Evolutionary conservation across 2,113 vertebrate genomes (phyloP), one percentile per base, ranked within the genome.

Genomic region (Psettodes erumei): DNA sequence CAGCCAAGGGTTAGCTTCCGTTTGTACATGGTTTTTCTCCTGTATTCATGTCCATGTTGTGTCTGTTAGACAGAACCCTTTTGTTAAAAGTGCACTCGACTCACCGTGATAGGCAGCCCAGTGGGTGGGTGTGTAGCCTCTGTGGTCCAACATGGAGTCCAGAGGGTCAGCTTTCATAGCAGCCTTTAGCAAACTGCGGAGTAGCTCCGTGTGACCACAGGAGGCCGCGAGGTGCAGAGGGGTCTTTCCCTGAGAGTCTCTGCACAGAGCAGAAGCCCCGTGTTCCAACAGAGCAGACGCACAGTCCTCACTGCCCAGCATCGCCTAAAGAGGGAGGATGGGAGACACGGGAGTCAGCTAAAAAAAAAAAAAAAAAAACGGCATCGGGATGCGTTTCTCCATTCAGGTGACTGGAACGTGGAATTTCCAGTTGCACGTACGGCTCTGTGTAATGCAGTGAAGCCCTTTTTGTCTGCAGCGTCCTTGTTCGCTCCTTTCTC

Each of bases 71-170:
- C n/a, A 25, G 33, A 21, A 15, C 7, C 11, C 18, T 15, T 38
- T 37, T 48, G 8, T 23, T 23, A 37, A 27, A 21, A 37, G 35
- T 47, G 55, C 5, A 54, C 53, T 56, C 23, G 5, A 64, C 21
- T 25, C 68, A 99, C 98, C 98, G 8, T 97, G 95, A 93, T 98
- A 97, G 13, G 96, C 96, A 75, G 97, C 97, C 97, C 98, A 99
- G 94, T 98, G 97, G 87, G 96, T 94, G 48, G 97, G 97, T 3
- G 95, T 97, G 94, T 96, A 97, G 64, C 96, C 96, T 3, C 95
- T 96, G 90, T 96, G 96, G 83, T 99, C 98, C 86, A 97, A 93
- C 77, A 96, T 93, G 1, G 95, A 94, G 87, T 99, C 98, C 85
- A 98, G 92, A 60, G 96, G 95, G 89, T 99, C 96, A 15, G 94